Conservation (phyloP, 1,140 invertebrate genomes). For the Nylanderia fulva region DNA sequence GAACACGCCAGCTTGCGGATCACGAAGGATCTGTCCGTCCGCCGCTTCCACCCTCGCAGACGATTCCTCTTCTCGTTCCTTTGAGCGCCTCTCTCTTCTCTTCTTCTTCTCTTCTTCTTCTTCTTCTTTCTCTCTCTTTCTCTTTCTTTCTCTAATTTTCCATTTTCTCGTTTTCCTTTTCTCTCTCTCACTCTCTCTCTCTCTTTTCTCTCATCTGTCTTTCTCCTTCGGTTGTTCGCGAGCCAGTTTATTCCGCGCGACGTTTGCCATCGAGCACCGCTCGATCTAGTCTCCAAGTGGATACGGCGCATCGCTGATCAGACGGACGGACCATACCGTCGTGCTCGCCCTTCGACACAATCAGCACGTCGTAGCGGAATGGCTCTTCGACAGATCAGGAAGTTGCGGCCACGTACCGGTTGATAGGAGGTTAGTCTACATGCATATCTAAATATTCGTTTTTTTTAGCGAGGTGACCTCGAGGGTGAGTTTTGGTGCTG, state of each 20-base stretch:
- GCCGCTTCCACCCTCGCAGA: constrained; percentile 43
- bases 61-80: constrained; percentile 58
- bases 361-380: constrained; percentile 49
- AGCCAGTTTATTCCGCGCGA: constrained; percentile 11
- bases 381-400: constrained; percentile 46
- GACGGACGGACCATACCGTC: neutral
- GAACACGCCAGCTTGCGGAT: constrained; percentile 56
- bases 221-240: neutral
- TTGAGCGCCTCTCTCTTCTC: constrained; percentile 14
- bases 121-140: too few species aligned
- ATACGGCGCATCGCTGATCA: constrained; percentile 37
- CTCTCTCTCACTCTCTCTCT: constrained; percentile 6
- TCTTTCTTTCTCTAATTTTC: constrained; percentile 20
- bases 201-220: neutral
- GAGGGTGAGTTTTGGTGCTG: neutral
- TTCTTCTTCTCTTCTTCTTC: neutral
- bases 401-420: constrained; percentile 47
- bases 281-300: constrained; percentile 22
- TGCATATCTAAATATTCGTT: neutral
- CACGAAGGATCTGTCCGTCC: constrained; percentile 53
- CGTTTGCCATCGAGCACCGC: constrained; percentile 24
- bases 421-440: constrained; percentile 61
- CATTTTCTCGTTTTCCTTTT: neutral
- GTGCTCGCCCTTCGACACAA: neutral
- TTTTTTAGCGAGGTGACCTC: neutral